A percentile compares a stretch with the other conserved stretches of the same genome.
These are phyloP conservation scores for Patiria pectinifera DNA, from an alignment of 53 echinoderm and acorn worm genomes.

Conservation along the genomic window DNA sequence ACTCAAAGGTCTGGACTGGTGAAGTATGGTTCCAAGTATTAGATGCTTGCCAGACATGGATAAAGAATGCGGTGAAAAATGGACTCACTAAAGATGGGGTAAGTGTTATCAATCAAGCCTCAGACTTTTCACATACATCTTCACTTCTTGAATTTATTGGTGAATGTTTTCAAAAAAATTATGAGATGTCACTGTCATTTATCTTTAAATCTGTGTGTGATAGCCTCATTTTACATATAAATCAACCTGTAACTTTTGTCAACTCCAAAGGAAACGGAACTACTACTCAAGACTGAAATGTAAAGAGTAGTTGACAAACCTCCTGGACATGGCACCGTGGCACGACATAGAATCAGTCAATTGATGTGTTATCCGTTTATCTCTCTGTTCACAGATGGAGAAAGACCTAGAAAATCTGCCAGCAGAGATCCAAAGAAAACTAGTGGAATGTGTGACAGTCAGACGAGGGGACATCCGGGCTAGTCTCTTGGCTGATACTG, in stretches of 20 bases:
- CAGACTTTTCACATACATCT: neutral
- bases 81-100: conserved; percentile 76
- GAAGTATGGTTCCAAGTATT: conserved; percentile 84
- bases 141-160: neutral
- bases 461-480: conserved; percentile 73
- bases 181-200: neutral
- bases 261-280: neutral
- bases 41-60: conserved; percentile 68
- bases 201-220: neutral
- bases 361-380: neutral
- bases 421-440: conserved; percentile 55
- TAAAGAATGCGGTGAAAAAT: conserved; percentile 74
- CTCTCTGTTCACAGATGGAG: conserved; percentile 66
- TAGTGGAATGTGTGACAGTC: conserved; percentile 79
- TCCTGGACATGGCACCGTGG: neutral
- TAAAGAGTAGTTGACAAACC: neutral
- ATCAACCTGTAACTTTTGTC: neutral
- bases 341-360: too few relatives aligned
- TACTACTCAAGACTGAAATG: neutral
- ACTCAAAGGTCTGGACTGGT: conserved; percentile 83
- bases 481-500: conserved; percentile 71
- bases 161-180: neutral
- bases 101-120: conserved; percentile 3
- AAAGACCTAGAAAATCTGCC: conserved; percentile 65
- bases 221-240: neutral